Base-by-base conservation (phyloP, 2,888 invertebrate genomes). In the Lacanobia oleracea region DNA sequence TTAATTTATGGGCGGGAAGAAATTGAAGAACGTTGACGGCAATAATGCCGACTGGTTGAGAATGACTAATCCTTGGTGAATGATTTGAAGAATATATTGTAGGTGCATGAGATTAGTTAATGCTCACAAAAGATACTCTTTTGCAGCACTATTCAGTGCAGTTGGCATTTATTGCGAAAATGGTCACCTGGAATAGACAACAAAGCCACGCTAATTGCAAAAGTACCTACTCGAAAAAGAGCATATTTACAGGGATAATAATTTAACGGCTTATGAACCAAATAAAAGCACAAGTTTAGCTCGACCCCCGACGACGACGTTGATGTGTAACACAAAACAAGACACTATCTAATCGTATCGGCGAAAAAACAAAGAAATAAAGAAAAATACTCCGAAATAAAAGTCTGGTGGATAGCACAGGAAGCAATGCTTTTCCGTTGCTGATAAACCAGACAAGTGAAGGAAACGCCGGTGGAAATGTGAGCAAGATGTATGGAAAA, bases 391-490 rank as follows among this genome's bases (percentile, higher is more conserved):
- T 70, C 81, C 74, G 81, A 87, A 91, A 91, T 90, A 93, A 93
- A 92, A 90, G 85, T 86, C 88, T 87, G 87, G 59, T 85, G 90
- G 91, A 93, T 93, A 93, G 88, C 86, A 81, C 87, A 93, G 95
- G 95, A 95, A 95, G 94, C 88, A 89, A 93, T 95, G 92, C 89
- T 91, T 95, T 93, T 91, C 93, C 92, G 84, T 81, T 79, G 62
- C 89, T 90, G 94, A 95, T 95, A 95, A 91, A 91, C 91, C 86
- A 94, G 95, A 94, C 95, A 94, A 92, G 93, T 79, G 75, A 83
- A 91, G 95, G 95, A 95, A 95, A 92, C 88, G 88, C 83, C 85
- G 81, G 88, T 80, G 88, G 90, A 92, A 91, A 92, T 88, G 93
- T 88, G 89, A 91, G 81, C 86, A 92, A 92, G 91, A 94, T 92